A percentile compares a stretch with the other conserved stretches of the same genome.
Conservation (phyloP, 2,797 vertebrate species). For the Presbytis comata region DNA sequence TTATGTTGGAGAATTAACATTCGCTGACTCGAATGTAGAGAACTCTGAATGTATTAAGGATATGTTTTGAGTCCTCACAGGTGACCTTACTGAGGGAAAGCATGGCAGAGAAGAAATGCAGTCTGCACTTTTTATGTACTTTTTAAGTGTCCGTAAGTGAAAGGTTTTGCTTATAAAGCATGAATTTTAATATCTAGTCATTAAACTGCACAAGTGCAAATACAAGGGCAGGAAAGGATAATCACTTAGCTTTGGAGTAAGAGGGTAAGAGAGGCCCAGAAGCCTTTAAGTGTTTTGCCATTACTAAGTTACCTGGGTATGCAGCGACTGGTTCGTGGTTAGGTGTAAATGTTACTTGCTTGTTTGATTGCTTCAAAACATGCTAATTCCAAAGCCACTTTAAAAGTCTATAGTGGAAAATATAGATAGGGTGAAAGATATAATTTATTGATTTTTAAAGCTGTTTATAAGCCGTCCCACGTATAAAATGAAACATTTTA, state of each 20-base stretch:
- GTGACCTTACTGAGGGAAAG: conserved; percentile 73
- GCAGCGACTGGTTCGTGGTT: not conserved
- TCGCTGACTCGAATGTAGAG: conserved; percentile 78
- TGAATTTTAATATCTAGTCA: conserved; percentile 70
- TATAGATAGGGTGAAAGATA: conserved; percentile 14
- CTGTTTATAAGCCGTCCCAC: conserved; percentile 32
- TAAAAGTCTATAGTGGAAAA: conserved; percentile 29
- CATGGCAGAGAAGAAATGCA: conserved; percentile 72
- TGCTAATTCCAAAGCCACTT: conserved; percentile 68
- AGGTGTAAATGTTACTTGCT: not conserved
- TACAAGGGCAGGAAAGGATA: not conserved
- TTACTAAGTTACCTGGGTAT: not conserved
- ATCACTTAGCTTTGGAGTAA: conserved; percentile 1
- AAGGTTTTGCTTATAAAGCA: conserved; percentile 71
- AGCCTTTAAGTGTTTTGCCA: not conserved
- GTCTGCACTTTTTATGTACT: conserved; percentile 74
- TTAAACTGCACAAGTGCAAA: conserved; percentile 61
- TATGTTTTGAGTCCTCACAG: conserved; percentile 62
- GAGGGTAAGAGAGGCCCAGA: not conserved
- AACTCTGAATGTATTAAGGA: conserved; percentile 77
- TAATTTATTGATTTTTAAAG: conserved; percentile 33
- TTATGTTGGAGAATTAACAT: conserved; percentile 76
- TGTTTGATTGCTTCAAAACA: conserved; percentile 45
- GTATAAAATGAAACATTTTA: conserved; percentile 47
- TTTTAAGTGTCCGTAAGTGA: conserved; percentile 66